Percentiles rank a stretch among this genome's conserved stretches.
These are phyloP conservation scores for Aleiodes testaceus DNA, from an alignment of 2,888 invertebrate genomes.

Conservation along the genomic window DNA sequence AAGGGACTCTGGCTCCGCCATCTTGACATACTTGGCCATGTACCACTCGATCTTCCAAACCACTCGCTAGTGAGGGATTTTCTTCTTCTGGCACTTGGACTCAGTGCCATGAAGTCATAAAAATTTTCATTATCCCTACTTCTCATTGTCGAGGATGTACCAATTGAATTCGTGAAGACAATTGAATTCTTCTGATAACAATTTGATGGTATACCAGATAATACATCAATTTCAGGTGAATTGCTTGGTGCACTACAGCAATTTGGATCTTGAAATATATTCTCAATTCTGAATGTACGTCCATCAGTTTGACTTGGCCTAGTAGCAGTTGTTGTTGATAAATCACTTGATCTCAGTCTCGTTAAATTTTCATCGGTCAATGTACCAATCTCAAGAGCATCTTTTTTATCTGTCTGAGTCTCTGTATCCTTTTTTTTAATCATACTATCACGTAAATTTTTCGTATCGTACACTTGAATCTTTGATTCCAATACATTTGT, in stretches of 20 bases:
- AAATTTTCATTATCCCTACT: slow-evolving; percentile 49
- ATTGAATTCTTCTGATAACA: slow-evolving; percentile 54
- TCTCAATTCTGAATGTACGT: slow-evolving; percentile 63
- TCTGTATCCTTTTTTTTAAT: slow-evolving; percentile 51
- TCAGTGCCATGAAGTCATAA: slow-evolving; percentile 14
- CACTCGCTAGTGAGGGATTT: slow-evolving; percentile 39
- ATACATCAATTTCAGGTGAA: slow-evolving; percentile 4
- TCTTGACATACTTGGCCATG: slow-evolving; percentile 41
- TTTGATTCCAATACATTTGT: slow-evolving; percentile 60
- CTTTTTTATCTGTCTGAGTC: slow-evolving; percentile 59
- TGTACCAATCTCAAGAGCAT: slow-evolving; percentile 45
- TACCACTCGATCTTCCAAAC: slow-evolving; percentile 30
- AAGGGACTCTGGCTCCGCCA: slow-evolving; percentile 42
- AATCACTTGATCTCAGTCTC: slow-evolving; percentile 47
- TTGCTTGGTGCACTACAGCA: slow-evolving; percentile 12
- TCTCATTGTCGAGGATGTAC: slow-evolving; percentile 58
- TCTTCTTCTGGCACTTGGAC: slow-evolving; percentile 30
- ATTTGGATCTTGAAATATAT: slow-evolving; percentile 60
- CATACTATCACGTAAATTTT: slow-evolving; percentile 23
- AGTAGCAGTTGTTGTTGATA: slow-evolving; percentile 26
- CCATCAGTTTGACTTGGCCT: slow-evolving; percentile 59
- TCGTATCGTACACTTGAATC: slow-evolving; percentile 57
- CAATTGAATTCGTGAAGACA: slow-evolving; percentile 60
- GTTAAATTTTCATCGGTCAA: slow-evolving; percentile 46
- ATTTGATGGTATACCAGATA: background rate